Conservation (phyloP, 1,140 invertebrate genomes). For the Drosophila quadrilineata region DNA sequence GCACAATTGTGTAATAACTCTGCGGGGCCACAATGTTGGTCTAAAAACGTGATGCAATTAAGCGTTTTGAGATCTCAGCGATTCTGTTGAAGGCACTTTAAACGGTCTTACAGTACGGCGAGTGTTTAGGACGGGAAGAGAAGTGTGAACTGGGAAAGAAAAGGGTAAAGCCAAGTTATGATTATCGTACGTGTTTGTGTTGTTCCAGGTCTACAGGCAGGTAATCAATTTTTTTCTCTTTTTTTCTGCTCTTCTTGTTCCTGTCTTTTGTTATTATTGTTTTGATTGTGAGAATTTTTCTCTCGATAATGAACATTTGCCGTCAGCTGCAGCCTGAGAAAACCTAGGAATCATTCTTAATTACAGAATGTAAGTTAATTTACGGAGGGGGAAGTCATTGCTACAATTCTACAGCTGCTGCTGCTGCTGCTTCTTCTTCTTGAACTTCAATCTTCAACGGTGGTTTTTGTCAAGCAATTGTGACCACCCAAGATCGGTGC, state of each 20-base stretch:
- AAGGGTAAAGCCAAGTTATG: slow-evolving; percentile 42
- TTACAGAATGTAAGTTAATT: slow-evolving; percentile 8
- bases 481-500: slow-evolving; percentile 23
- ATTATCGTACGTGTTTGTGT: slow-evolving; percentile 41
- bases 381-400: not conserved
- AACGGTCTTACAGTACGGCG: slow-evolving; percentile 1
- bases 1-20: slow-evolving; percentile 46
- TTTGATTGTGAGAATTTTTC: slow-evolving; percentile 40
- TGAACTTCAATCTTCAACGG: not conserved
- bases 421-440: too few species aligned
- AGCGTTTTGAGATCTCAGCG: slow-evolving; percentile 35
- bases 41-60: slow-evolving; percentile 48
- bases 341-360: slow-evolving; percentile 11
- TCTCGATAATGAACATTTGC: not conserved
- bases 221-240: slow-evolving; percentile 43
- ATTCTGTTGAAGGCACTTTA: slow-evolving; percentile 37
- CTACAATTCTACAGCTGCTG: not conserved
- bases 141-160: slow-evolving; percentile 25
- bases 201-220: not conserved
- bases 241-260: too few species aligned
- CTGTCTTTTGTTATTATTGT: slow-evolving; percentile 29
- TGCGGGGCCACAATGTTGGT: slow-evolving; percentile 30
- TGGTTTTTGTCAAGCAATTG: not conserved
- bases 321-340: slow-evolving; percentile 11
- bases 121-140: not conserved